Conservation (phyloP, 2,888 invertebrate species). For the Chalcis sispes region DNA sequence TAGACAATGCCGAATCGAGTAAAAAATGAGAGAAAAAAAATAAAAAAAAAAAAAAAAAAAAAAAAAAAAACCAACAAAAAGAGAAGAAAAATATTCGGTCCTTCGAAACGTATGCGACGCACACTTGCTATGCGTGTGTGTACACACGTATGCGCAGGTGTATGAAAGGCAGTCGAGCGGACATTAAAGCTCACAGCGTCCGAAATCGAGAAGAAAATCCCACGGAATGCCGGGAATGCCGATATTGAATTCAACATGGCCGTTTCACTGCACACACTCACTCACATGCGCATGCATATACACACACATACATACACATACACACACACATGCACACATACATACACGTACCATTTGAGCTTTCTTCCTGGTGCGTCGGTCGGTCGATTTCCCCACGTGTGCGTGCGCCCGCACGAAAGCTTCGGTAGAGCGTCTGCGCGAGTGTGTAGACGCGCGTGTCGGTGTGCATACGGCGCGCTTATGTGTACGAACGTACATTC, state of each 20-base stretch:
- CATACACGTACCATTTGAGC: no score
- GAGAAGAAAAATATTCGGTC: neutral
- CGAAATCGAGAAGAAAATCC: conserved; percentile 65
- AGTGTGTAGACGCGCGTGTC: conserved; percentile 7
- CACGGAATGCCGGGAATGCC: conserved; percentile 73
- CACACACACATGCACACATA: no score
- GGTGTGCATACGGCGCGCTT: conserved; percentile 18
- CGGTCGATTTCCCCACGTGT: conserved; percentile 22
- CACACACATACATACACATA: neutral
- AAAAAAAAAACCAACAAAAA: conserved; percentile 6
- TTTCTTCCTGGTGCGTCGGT: neutral
- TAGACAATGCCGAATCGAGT: conserved; percentile 21
- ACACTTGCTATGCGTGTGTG: neutral
- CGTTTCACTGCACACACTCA: conserved; percentile 59
- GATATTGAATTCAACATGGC: conserved; percentile 77
- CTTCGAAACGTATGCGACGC: neutral
- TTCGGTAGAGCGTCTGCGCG: neutral
- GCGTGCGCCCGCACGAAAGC: conserved; percentile 45
- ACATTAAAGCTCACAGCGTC: conserved; percentile 61
- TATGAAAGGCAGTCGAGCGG: conserved; percentile 52
- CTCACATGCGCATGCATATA: neutral
- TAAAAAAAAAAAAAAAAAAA: conserved; percentile 12
- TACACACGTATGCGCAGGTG: conserved; percentile 45
- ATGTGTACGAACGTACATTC: neutral
- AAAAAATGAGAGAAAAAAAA: conserved; percentile 17